Evolutionary conservation across 2,888 invertebrate species (phyloP).

Genomic region (Dastarcus helophoroides): DNA sequence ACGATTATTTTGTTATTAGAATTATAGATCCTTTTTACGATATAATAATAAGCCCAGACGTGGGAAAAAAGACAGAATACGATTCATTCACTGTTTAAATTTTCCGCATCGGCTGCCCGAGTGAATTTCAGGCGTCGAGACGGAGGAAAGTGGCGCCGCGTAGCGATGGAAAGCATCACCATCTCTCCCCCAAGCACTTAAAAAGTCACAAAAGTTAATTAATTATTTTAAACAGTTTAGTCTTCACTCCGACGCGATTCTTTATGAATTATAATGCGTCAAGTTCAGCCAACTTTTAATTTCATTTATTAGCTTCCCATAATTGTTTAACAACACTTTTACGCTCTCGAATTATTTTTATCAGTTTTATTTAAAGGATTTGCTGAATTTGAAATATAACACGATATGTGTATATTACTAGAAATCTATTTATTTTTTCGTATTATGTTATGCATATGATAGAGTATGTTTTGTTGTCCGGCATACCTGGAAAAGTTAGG

Average conservation of each 20-base stretch:
- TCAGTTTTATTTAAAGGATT: conserved; percentile 2
- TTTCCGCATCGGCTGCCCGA: conserved; percentile 12
- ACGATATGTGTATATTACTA: no score
- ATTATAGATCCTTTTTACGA: no score
- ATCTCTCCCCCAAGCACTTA: conserved; percentile 22
- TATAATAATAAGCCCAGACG: no score
- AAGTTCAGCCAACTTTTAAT: conserved; percentile 17
- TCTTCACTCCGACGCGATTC: conserved; percentile 26
- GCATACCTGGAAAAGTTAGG: no score
- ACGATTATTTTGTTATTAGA: no score
- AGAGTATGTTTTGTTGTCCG: no score
- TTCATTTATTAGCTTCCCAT: conserved; percentile 18
- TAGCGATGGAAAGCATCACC: conserved; percentile 24
- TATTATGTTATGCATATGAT: no score
- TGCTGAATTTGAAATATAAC: no score
- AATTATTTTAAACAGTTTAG: conserved; percentile 33
- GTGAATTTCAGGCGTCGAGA: conserved; percentile 27
- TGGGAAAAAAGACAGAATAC: no score
- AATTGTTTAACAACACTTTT: not conserved
- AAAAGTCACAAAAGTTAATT: conserved; percentile 34
- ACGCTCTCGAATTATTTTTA: not conserved
- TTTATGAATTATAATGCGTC: conserved; percentile 30
- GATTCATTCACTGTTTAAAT: not conserved
- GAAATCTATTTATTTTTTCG: no score
- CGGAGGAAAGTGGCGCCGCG: conserved; percentile 33